Base-by-base conservation (phyloP, 2,113 vertebrate genomes). In the Daphoenositta chrysoptera region DNA sequence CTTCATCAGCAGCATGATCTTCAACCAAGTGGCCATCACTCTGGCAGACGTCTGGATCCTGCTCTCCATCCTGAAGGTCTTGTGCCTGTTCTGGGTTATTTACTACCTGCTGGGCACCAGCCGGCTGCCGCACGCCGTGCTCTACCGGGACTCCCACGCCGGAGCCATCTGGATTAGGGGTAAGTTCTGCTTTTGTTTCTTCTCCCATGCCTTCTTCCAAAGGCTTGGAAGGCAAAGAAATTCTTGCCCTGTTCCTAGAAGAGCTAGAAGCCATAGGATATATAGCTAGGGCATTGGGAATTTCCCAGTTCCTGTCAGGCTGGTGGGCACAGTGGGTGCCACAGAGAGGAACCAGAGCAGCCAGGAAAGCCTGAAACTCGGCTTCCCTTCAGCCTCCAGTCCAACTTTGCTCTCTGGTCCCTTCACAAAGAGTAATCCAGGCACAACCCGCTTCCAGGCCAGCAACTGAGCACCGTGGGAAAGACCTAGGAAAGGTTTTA, bases 111-210 rank as follows among this genome's bases (percentile, higher is more conserved):
- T 97, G 27, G 96, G 98, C 91, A 98, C 98, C 83, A 60, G 97
- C 16, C 98, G 42, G 35, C 97, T 87, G 90, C 97, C 97, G 0
- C 97, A 97, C 0, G 96, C 97, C 0, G 81, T 98, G 45, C 97
- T 98, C 6, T 87, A 98, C 66, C 97, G 77, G 4, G 99, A 99
- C 82, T 97, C 98, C 51, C 99, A 99, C 0, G 99, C 99, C 0
- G 99, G 99, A 5, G 93, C 98, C 0, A 17, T 98, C 22, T 97
- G 98, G 66, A 95, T 99, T 48, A 97, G 97, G 83, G 98, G 98
- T 99, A 87, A 98, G 89, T 90, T 48, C 65, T 79, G 50, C 73
- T 45, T 66, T 56, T n/a, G 21, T 35, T 45, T 27, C 24, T 47
- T 54, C 28, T 18, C 48, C 61, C 26, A 0, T 9, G 33, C 47